These are phyloP conservation scores for Hedychridium roseum DNA, from an alignment of 2,888 invertebrate species.

Conservation along the genomic window DNA sequence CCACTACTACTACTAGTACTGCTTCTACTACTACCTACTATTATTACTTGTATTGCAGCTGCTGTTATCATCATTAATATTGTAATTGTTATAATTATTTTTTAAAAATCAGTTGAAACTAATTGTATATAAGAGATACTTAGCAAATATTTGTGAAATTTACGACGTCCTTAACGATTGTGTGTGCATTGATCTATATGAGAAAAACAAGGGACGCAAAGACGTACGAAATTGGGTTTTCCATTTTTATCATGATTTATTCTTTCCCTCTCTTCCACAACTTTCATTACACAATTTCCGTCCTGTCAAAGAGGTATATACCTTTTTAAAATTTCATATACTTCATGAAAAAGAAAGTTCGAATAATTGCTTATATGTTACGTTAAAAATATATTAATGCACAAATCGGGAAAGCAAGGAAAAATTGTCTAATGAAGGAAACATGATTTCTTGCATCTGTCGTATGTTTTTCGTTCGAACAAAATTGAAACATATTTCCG, in stretches of 20 bases:
- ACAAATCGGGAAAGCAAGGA: constrained; percentile 1
- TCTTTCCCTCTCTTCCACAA: background rate
- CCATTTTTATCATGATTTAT: background rate
- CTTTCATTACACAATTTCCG: background rate
- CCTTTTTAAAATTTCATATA: background rate
- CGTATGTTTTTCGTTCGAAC: too few species aligned
- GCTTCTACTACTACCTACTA: constrained; percentile 8
- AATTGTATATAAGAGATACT: constrained; percentile 9
- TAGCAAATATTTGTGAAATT: background rate
- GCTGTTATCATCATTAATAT: background rate
- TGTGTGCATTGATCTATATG: background rate
- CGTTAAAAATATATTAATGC: background rate
- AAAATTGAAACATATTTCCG: too few species aligned
- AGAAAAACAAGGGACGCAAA: too few species aligned
- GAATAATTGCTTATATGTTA: background rate
- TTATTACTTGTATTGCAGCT: constrained; percentile 8
- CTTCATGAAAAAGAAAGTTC: background rate
- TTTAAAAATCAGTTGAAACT: background rate
- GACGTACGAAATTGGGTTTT: too few species aligned
- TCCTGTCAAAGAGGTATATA: background rate
- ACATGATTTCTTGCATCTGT: too few species aligned
- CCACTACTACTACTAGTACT: background rate
- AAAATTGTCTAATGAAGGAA: background rate
- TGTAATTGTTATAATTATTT: background rate
- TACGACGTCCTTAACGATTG: background rate